Base-by-base conservation (phyloP, 2,888 invertebrate genomes). In the Xestia rhomboidea region DNA sequence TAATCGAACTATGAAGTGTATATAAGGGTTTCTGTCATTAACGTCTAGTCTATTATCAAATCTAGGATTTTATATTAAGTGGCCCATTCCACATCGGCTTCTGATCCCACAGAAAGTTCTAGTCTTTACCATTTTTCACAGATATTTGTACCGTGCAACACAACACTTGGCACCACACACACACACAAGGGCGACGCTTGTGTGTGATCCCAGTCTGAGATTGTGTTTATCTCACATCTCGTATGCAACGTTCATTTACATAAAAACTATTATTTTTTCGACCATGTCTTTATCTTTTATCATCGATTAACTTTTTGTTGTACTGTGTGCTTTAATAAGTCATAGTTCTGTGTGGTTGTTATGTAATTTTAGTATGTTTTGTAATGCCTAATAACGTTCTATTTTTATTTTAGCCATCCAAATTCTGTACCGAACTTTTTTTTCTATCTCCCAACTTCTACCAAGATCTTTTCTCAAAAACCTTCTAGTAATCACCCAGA, bases 211-310 rank as follows among this genome's bases (percentile, higher is more conserved):
- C 80, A 78, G 81, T 87, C 84, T 81, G 87, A 88, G 91, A 92
- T 92, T 87, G 84, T 83, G 67, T 81, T 83, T 90, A 92, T 92
- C 92, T 89, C 81, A 81, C 86, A 91, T 91, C 92, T 93, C 92
- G 88, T 89, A 86, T 91, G 92, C 93, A 93, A 92, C 90, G 89
- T 93, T 94, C 93, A 94, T 95, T 94, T 94, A 94, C 94, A 94
- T 94, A 92, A 92, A 91, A 94, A 93, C 93, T 94, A 94, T 94
- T 94, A 94, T 94, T 93, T 93, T 92, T 94, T 91, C 89, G 86
- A 86, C 87, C 86, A 86, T 86, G 78, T 83, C 76, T 85, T 91
- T 92, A 91, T 93, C 92, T 91, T 89, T 83, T 89, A 88, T 89
- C 90, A 91, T 92, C 91, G 91, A 93, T 93, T 92, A 93, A 91